Evolutionary conservation across 2,888 invertebrate genomes (phyloP).

Genomic region (Oxycera nigricornis): DNA sequence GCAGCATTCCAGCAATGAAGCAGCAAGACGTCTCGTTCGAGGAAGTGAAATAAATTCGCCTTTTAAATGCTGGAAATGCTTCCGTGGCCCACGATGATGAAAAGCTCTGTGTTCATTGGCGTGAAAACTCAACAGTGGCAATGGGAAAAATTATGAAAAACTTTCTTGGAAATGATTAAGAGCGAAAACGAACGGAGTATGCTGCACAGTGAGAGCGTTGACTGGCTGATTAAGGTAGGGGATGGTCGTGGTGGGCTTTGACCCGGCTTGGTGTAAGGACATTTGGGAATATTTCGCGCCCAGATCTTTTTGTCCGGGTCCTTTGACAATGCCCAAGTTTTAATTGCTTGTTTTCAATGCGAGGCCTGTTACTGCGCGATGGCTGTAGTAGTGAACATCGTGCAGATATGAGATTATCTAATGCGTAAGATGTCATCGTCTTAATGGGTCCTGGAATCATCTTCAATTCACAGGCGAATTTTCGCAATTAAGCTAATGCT

Average conservation of each 20-base stretch:
- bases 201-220: background rate
- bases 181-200: background rate
- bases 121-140: conserved; percentile 12
- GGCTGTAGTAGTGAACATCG: background rate
- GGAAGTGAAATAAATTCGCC: conserved; percentile 14
- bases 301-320: background rate
- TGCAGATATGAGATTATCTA: conserved; percentile 6
- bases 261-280: background rate
- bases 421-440: background rate
- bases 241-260: background rate
- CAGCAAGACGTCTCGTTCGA: background rate
- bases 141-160: background rate
- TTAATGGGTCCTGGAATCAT: background rate
- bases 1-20: background rate
- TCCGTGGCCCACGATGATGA: background rate
- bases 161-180: background rate
- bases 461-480: conserved; percentile 13
- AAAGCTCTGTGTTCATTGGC: background rate
- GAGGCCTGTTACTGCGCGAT: background rate
- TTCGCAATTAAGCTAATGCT: conserved; percentile 6
- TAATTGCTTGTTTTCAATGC: conserved; percentile 1
- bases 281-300: background rate
- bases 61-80: conserved; percentile 5
- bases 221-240: background rate
- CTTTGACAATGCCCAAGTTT: conserved; percentile 6